Evolutionary conservation across 2,113 vertebrate genomes (phyloP).

Genomic region (Irena cyanogastra): DNA sequence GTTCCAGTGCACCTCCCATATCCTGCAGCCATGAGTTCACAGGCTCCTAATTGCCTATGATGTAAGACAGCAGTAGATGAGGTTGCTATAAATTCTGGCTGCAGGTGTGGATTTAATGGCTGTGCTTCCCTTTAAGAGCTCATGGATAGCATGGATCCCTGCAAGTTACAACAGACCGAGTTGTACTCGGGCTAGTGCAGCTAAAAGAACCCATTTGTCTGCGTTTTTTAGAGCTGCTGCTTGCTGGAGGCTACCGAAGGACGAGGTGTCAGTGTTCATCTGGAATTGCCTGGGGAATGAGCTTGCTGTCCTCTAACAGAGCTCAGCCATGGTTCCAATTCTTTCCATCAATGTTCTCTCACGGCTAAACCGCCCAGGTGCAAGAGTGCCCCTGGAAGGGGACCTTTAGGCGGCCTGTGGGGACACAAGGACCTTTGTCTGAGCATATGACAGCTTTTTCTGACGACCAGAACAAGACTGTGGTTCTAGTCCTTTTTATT

Average conservation of each 20-base stretch:
- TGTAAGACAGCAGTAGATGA: conserved; percentile 46
- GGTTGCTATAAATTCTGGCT: conserved; percentile 58
- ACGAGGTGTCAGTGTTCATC: neutral
- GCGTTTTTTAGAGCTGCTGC: neutral
- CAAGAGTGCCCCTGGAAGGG: neutral
- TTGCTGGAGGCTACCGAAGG: neutral
- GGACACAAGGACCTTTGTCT: neutral
- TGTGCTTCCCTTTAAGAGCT: conserved; percentile 47
- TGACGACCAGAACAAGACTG: neutral
- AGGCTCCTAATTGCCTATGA: conserved; percentile 55
- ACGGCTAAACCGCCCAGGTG: fast-evolving
- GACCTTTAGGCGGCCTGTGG: neutral
- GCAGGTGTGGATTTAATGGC: conserved; percentile 65
- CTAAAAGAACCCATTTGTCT: neutral
- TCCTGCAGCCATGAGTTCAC: conserved; percentile 54
- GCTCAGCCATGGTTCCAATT: neutral
- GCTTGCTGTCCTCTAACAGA: neutral
- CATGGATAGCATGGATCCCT: neutral
- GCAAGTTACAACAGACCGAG: conserved; percentile 40
- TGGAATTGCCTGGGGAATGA: neutral
- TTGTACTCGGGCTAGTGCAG: neutral
- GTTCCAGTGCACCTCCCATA: conserved; percentile 4
- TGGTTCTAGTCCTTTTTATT: neutral
- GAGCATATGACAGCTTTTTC: neutral
- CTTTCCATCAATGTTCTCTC: neutral